A percentile compares a stretch with the other conserved stretches of the same genome.
phyloP scores from a whole-genome alignment of 2,113 vertebrate species.

The Salvelinus sp. region DNA sequence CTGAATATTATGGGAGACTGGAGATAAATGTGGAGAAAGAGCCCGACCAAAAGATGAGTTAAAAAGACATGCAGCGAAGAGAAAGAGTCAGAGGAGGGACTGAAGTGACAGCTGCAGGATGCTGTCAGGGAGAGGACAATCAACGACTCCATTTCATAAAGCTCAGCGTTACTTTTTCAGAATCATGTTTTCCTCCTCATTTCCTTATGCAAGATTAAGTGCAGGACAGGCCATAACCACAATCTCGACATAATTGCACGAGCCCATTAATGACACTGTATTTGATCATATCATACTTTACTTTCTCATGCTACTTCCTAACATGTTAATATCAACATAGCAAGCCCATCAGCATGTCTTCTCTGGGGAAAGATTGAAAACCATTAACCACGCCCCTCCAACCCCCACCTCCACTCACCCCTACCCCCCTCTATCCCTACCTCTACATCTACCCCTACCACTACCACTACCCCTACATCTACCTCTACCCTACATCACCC shows the following conservation, averaged over 20 bases:
- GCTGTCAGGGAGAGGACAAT: conserved; percentile 3
- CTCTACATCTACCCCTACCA: no score
- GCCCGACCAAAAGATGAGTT: conserved; percentile 36
- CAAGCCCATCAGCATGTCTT: not conserved
- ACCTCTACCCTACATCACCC: no score
- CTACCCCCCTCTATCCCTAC: no score
- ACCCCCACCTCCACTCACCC: not conserved
- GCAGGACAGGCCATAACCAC: no score
- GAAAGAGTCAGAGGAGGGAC: conserved; percentile 24
- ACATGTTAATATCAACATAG: not conserved
- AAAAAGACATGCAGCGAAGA: conserved; percentile 16
- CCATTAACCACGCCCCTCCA: not conserved
- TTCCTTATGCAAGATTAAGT: no score
- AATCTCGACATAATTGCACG: not conserved
- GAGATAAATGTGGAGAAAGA: conserved; percentile 55
- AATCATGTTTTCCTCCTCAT: no score
- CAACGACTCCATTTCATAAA: conserved; percentile 13
- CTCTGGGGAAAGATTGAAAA: not conserved
- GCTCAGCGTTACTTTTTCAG: not conserved
- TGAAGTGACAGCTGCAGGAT: conserved; percentile 16
- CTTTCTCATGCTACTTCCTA: not conserved
- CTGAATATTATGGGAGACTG: conserved; percentile 71
- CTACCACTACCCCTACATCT: no score
- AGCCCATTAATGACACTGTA: conserved; percentile 18
- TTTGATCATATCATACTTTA: no score